Conservation (phyloP, 2,113 vertebrate genomes). For the Otus sunia region DNA sequence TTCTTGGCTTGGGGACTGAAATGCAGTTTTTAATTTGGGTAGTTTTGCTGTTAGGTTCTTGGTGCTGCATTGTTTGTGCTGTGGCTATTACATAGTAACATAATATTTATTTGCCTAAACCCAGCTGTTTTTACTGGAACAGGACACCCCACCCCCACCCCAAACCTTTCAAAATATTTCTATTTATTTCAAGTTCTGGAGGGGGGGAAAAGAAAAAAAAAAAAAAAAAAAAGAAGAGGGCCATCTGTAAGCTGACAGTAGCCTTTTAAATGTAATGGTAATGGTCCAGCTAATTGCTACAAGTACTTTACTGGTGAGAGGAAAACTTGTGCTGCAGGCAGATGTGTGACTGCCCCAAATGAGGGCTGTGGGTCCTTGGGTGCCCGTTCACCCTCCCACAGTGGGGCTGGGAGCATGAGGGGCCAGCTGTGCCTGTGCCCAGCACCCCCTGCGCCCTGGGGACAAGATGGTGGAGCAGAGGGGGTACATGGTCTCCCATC, state of each 20-base stretch:
- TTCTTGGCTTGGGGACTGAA: neutral
- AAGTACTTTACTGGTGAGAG: neutral
- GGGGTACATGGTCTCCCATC: fast-evolving
- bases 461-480: neutral
- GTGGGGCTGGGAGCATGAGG: fast-evolving
- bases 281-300: neutral
- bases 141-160: fast-evolving
- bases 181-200: neutral
- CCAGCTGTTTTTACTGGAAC: neutral
- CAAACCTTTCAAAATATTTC: neutral
- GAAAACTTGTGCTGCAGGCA: neutral
- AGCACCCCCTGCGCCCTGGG: fast-evolving
- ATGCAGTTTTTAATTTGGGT: neutral
- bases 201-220: neutral
- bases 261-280: neutral
- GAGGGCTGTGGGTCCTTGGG: neutral
- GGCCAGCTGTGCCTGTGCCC: fast-evolving
- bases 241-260: neutral
- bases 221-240: neutral
- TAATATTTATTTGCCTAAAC: slow-evolving; percentile 9
- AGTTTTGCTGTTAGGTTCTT: neutral
- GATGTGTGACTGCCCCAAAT: fast-evolving
- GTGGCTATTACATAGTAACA: neutral
- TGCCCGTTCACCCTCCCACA: neutral
- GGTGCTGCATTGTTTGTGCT: neutral